These are phyloP conservation scores for Accipiter virgatus DNA, from an alignment of 2,113 vertebrate genomes.

Conservation along the genomic window DNA sequence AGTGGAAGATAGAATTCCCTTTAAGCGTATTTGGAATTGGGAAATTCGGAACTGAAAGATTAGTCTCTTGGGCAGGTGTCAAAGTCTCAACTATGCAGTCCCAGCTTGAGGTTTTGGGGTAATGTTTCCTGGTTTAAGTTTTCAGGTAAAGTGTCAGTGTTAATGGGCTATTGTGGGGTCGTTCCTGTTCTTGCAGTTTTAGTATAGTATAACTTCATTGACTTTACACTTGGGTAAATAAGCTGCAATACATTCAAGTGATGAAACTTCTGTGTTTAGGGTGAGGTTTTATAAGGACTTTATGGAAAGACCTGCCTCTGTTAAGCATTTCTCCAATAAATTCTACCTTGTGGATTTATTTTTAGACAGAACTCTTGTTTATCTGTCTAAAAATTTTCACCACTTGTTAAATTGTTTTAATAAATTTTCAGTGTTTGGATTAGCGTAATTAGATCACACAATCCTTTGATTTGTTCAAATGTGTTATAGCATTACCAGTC, in stretches of 20 bases:
- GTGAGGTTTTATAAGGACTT: neutral
- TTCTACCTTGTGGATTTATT: neutral
- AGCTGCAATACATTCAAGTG: neutral
- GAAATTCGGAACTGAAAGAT: neutral
- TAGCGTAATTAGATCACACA: conserved; percentile 25
- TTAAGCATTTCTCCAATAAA: neutral
- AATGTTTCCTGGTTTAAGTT: neutral
- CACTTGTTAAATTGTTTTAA: neutral
- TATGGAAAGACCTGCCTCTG: neutral
- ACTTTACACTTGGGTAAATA: neutral
- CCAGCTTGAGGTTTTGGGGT: neutral
- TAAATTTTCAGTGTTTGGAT: neutral
- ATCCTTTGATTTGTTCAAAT: conserved; percentile 50
- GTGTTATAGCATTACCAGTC: conserved; percentile 31
- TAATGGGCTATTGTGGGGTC: neutral
- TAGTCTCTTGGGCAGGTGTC: neutral
- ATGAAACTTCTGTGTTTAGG: neutral
- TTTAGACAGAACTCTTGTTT: neutral
- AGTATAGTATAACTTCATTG: neutral
- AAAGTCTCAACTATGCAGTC: neutral
- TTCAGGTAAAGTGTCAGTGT: neutral
- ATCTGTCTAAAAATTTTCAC: neutral
- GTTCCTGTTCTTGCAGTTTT: neutral
- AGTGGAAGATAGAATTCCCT: neutral
- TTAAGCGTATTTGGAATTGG: neutral